Base-by-base conservation (phyloP, 2,113 vertebrate genomes). In the Cololabis saira region DNA sequence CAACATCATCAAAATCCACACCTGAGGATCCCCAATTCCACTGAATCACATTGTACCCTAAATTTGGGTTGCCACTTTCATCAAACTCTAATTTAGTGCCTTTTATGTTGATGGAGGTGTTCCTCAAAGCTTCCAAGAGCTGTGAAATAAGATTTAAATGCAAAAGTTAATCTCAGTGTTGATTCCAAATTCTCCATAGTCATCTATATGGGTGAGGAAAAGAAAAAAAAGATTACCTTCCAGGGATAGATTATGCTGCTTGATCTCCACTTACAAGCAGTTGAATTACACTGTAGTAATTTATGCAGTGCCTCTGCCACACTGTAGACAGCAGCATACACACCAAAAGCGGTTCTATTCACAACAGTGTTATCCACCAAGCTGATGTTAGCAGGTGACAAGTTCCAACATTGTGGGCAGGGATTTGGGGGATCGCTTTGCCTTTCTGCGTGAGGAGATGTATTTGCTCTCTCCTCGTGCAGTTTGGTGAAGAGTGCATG, bases 281-380 rank as follows among this genome's bases (percentile, higher is more conserved):
- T 76, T 12, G 77, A 24, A 42, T 76, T 83, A 71, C 93, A 95
- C 11, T 49, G 68, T 48, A 98, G 90, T 0, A 93, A 64, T 3
- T 80, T 72, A 72, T 98, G 96, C 71, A 98, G 89, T 0, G 95
- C 95, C 0, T 94, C 61, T 3, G 96, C 97, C 61, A 94, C 93
- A 0, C 87, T 83, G 64, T 96, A 92, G 48, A 94, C 82, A 0
- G 96, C 95, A 0, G 92, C 13, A 0, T 96, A 93, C 44, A 95
- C 94, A 0, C 91, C 82, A 8, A 95, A 96, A 2, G 89, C 45
- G 56, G 79, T 22, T 8, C 40, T 60, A 52, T 75, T 15, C 40
- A 93, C 74, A 7, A 33, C 22, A 1, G 68, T 11, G 0, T 71
- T 15, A 3, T 37, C 45, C 6, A 24, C 8, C 0, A 91, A 0